phyloP scores from a whole-genome alignment of 2,797 vertebrate species.

The Peromyscus nudipes region DNA sequence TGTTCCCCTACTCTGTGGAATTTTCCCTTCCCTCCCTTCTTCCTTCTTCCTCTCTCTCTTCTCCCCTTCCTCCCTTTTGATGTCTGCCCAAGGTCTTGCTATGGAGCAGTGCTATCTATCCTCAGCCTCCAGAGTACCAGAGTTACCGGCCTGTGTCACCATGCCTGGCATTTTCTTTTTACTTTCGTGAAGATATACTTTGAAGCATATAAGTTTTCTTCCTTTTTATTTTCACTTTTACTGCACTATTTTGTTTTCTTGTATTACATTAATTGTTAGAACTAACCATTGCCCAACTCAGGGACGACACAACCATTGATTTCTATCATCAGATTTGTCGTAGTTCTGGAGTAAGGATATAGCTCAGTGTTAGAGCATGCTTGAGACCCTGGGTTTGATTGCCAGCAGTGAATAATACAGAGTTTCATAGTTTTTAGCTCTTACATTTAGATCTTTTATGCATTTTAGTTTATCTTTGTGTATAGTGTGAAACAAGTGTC shows the following conservation, averaged over 20 bases:
- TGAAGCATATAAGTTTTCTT: slow-evolving; percentile 34
- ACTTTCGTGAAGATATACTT: slow-evolving; percentile 37
- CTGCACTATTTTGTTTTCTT: neutral
- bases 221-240: slow-evolving; percentile 18
- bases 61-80: neutral
- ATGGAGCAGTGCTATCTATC: neutral
- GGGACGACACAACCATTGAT: neutral
- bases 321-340: neutral
- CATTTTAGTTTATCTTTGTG: slow-evolving; percentile 36
- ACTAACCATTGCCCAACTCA: slow-evolving; percentile 1
- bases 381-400: neutral
- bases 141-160: neutral
- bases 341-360: neutral
- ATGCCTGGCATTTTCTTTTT: neutral
- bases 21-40: neutral
- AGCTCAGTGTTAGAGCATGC: neutral
- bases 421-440: slow-evolving; percentile 51
- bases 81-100: neutral
- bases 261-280: slow-evolving; percentile 23
- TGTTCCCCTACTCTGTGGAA: neutral
- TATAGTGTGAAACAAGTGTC: neutral
- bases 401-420: neutral
- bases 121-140: neutral
- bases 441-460: slow-evolving; percentile 31
- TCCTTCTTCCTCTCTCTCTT: neutral